Base-by-base conservation (phyloP, 2,888 invertebrate genomes). In the Bugula neritina region DNA sequence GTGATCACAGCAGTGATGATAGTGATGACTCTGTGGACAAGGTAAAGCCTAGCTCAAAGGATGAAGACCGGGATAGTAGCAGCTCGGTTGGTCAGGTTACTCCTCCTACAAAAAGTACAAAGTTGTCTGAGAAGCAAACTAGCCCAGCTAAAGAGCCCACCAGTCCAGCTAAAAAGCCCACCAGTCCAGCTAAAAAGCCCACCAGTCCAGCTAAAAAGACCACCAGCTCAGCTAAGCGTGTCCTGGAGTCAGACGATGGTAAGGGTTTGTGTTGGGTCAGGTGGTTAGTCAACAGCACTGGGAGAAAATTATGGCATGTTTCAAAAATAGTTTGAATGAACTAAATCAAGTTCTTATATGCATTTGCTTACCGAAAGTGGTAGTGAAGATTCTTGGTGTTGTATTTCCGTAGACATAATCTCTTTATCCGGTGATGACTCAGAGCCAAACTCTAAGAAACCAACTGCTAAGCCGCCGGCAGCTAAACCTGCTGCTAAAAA, bases 371-470 rank as follows among this genome's bases (percentile, higher is more conserved):
- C n/a, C n/a, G n/a, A n/a, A n/a, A n/a, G n/a, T n/a, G n/a, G n/a
- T n/a, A n/a, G n/a, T n/a, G n/a, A n/a, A n/a, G n/a, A n/a, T n/a
- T n/a, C n/a, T n/a, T n/a, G n/a, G n/a, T n/a, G n/a, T n/a, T n/a
- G n/a, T n/a, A n/a, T n/a, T n/a, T n/a, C n/a, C n/a, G n/a, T 31
- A 63, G 63, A 63, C 31, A 31, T 63, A 2, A 31, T 63, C 2
- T 63, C 63, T 13, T 27, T 63, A 21, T 31, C 31, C 10, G 63
- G 31, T 27, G 27, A 10, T 34, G 63, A 63, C 31, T 27, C 63
- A 29, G 63, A 34, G 21, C 17, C 63, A 25, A 63, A 63, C 10
- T 43, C 43, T 17, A 63, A 63, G 31, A 63, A 63, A n/a, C 63
- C 63, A 27, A 31, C 63, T 2, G 1, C 34, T 25, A 31, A 25